Percentiles rank a stretch among this genome's conserved stretches.
Conservation (phyloP, 2,113 vertebrate species). For the Psilopogon haemacephalus region DNA sequence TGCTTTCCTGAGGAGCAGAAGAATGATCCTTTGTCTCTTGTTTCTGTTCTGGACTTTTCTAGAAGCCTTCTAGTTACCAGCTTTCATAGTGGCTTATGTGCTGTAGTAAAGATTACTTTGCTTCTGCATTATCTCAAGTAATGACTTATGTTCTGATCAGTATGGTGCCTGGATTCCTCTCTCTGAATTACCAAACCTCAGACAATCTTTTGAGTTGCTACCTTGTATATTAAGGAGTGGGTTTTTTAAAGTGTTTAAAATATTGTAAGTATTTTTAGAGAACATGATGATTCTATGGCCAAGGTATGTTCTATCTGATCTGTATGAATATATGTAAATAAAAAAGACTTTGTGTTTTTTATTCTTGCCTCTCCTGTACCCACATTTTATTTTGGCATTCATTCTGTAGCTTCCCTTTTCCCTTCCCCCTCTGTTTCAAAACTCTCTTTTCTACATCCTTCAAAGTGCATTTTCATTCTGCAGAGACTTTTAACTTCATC, state of each 20-base stretch:
- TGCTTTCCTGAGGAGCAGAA: neutral
- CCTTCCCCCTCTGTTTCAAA: neutral
- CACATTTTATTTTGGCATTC: neutral
- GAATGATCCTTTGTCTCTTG: neutral
- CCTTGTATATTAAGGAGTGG: neutral
- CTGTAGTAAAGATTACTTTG: neutral
- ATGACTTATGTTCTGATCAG: neutral
- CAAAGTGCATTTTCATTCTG: constrained; percentile 9
- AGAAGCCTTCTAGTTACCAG: neutral
- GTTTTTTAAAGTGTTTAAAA: neutral
- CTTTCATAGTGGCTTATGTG: neutral
- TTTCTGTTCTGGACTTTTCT: neutral
- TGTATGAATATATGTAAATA: neutral
- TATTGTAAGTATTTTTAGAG: neutral
- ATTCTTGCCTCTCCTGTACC: neutral
- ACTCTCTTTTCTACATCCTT: neutral
- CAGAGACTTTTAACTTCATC: neutral
- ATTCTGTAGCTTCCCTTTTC: neutral
- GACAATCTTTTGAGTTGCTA: neutral
- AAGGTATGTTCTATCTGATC: neutral
- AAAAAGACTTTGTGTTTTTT: neutral
- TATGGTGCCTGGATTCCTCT: neutral
- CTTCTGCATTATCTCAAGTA: neutral
- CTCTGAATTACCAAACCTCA: neutral
- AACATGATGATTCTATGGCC: neutral